These are phyloP conservation scores for Bufo bufo DNA, from an alignment of 2,113 vertebrate species.

Conservation along the genomic window DNA sequence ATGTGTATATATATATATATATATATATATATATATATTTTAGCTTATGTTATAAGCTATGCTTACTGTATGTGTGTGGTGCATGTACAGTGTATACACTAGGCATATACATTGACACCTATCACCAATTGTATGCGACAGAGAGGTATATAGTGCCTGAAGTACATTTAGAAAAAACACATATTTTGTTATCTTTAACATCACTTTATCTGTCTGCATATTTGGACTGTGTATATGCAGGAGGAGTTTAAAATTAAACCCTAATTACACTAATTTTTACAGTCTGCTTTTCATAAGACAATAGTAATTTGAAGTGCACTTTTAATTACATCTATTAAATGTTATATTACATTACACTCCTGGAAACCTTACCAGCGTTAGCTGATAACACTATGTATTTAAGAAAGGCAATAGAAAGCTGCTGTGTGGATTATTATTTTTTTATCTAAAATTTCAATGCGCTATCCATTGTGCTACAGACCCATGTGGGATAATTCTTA, in stretches of 20 bases:
- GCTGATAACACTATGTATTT: not conserved
- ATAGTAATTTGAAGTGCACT: not conserved
- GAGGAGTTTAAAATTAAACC: not conserved
- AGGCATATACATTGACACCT: no score
- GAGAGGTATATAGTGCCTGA: no score
- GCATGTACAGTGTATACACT: not conserved
- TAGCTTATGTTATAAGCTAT: not conserved
- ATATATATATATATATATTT: not conserved
- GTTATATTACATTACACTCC: not conserved
- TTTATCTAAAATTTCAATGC: no score
- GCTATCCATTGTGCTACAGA: no score
- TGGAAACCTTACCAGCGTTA: not conserved
- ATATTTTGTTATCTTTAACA: not conserved
- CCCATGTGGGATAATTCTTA: not conserved
- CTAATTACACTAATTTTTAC: constrained; percentile 5
- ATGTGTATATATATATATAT: not conserved
- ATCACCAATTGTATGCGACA: no score
- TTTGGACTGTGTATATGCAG: not conserved
- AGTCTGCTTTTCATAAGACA: not conserved
- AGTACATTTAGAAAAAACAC: no score
- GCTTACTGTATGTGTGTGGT: not conserved
- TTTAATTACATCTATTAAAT: constrained; percentile 26
- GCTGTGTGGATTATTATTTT: not conserved
- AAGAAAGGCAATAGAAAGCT: not conserved
- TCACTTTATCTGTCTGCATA: not conserved